Evolutionary conservation across 2,888 invertebrate genomes (phyloP).

Genomic region (Gortyna flavago): DNA sequence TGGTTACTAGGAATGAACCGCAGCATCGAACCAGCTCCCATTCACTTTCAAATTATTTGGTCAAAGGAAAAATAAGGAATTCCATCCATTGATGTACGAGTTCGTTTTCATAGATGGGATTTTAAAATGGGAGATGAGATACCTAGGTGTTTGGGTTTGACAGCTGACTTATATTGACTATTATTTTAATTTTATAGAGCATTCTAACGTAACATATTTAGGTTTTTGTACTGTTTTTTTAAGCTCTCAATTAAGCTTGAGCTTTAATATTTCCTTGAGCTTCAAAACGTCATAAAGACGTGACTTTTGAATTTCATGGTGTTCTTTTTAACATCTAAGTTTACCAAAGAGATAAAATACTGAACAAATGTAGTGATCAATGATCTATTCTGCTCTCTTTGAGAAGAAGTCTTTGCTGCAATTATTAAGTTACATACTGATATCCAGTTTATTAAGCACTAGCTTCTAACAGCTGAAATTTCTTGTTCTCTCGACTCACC

Average conservation of each 20-base stretch:
- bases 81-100: slow-evolving; percentile 32
- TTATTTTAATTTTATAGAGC: neutral
- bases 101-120: slow-evolving; percentile 16
- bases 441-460: neutral
- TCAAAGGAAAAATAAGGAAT: slow-evolving; percentile 44
- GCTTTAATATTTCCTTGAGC: neutral
- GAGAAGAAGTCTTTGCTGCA: neutral
- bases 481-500: too few species aligned
- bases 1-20: slow-evolving; percentile 28
- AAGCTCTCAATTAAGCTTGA: neutral
- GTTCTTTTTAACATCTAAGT: too few species aligned
- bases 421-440: neutral
- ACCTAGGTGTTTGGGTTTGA: neutral
- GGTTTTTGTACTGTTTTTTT: neutral
- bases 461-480: too few species aligned
- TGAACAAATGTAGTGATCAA: neutral
- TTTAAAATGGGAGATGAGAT: neutral
- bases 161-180: neutral
- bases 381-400: neutral
- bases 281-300: too few species aligned
- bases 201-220: neutral
- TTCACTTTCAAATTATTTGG: slow-evolving; percentile 57
- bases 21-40: slow-evolving; percentile 39
- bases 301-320: too few species aligned
- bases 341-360: neutral